Base-by-base conservation (phyloP, 2,113 vertebrate species). In the Oreamnos americanus region DNA sequence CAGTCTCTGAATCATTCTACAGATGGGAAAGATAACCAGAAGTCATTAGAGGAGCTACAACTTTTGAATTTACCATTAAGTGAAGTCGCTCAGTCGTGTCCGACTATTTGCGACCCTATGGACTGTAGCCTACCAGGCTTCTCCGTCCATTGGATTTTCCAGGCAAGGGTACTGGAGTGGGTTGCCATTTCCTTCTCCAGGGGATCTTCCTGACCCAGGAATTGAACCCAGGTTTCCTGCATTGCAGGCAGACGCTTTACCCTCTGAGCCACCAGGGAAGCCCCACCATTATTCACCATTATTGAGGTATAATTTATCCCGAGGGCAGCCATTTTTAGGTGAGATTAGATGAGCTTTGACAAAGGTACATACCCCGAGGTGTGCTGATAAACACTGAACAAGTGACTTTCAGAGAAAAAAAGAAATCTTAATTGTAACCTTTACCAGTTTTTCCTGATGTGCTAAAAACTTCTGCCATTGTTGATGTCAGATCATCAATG, bases 331-430 rank as follows among this genome's bases (percentile, higher is more conserved):
- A 28, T 53, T 96, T 96, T 64, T 55, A 9, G 84, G 0, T 71
- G 43, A 92, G 16, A 30, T n/a, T 74, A 64, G 25, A 28, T 74
- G 57, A 84, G 6, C 92, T 49, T 60, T 92, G 71, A 60, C 39
- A 74, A 79, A 60, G 3, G 5, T 83, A 4, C 17, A 9, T 16
- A 30, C 2, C 7, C 3, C 1, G 0, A 26, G 30, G 13, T 25
- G 3, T 53, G 33, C 43, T 78, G 49, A 58, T 91, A 96, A 83
- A 83, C 36, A 53, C 64, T 12, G 23, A 91, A 39, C 45, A n/a
- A 36, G 10, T 57, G 30, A 60, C 36, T 62, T 15, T 57, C 21
- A 19, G 86, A 23, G 36, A 58, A 26, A 51, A 19, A 58, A 71
- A 90, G 39, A 43, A 88, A 33, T 26, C 78, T 7, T 28, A 8